Evolutionary conservation across 1,140 invertebrate species (phyloP).

Genomic region (Trichonephila clavipes): DNA sequence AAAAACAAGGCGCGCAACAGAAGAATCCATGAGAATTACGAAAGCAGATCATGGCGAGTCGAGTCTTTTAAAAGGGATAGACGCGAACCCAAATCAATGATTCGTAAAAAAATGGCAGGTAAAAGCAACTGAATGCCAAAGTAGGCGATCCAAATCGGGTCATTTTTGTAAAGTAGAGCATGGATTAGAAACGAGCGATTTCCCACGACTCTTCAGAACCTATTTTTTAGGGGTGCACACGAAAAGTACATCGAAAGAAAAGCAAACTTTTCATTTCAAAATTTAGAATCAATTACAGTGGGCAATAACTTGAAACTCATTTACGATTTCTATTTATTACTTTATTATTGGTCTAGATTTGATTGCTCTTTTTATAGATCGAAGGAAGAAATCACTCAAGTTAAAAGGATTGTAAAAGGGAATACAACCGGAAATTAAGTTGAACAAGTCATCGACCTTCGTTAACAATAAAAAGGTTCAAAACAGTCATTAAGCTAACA

Average conservation of each 20-base stretch:
- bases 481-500: not conserved
- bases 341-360: not conserved
- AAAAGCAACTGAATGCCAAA: not conserved
- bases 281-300: not conserved
- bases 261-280: too few relatives aligned
- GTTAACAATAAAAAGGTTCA: not conserved
- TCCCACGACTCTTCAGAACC: slow-evolving; percentile 17
- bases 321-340: not conserved
- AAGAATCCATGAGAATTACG: slow-evolving; percentile 25
- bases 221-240: not conserved
- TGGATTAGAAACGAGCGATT: not conserved
- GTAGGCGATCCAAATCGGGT: slow-evolving; percentile 13
- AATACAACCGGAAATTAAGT: not conserved
- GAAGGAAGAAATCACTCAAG: not conserved
- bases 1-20: not conserved
- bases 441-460: not conserved
- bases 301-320: not conserved
- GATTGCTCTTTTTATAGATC: not conserved
- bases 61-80: not conserved
- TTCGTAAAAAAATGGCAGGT: slow-evolving; percentile 29
- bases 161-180: slow-evolving; percentile 35
- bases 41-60: not conserved
- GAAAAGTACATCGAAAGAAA: too few relatives aligned
- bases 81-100: slow-evolving; percentile 21
- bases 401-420: not conserved